Percentiles rank a stretch among this genome's conserved stretches.
Evolutionary conservation across 2,888 invertebrate genomes (phyloP).

Genomic region (Melanophora roralis): DNA sequence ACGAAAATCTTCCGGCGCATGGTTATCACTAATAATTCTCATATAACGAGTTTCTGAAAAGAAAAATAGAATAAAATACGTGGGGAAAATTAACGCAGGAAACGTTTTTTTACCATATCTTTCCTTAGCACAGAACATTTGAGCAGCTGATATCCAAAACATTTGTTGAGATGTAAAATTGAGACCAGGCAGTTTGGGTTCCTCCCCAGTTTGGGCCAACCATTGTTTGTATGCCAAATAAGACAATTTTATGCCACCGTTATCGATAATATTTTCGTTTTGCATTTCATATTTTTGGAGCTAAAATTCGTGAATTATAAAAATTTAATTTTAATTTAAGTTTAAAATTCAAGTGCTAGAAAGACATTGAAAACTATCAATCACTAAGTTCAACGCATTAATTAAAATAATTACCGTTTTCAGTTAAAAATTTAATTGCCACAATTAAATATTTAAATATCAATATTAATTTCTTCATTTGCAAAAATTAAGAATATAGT

Average conservation of each 20-base stretch:
- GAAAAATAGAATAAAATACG: too few relatives aligned
- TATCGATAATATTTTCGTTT: conserved; percentile 97
- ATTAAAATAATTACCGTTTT: too few relatives aligned
- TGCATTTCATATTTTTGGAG: conserved; percentile 94
- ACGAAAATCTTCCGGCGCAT: conserved; percentile 87
- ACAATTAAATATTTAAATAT: too few relatives aligned
- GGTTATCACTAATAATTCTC: conserved; percentile 88
- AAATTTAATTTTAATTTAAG: background rate
- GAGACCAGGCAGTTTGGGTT: conserved; percentile 84
- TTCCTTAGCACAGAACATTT: conserved; percentile 92
- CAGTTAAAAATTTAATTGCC: too few relatives aligned
- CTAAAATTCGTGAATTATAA: conserved; percentile 77
- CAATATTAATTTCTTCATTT: too few relatives aligned
- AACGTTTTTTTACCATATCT: conserved; percentile 78
- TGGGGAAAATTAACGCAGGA: background rate
- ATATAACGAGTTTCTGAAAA: conserved; percentile 83
- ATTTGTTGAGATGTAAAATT: conserved; percentile 83
- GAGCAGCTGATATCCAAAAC: conserved; percentile 91
- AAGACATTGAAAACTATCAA: too few relatives aligned
- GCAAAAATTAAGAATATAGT: background rate
- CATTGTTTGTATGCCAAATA: conserved; percentile 90
- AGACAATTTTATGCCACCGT: conserved; percentile 94
- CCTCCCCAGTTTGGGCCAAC: conserved; percentile 82
- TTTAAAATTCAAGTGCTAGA: too few relatives aligned
- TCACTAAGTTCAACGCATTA: too few relatives aligned